These are phyloP conservation scores for Apogon hyalosoma DNA, from an alignment of 2,797 vertebrate genomes.

Conservation along the genomic window DNA sequence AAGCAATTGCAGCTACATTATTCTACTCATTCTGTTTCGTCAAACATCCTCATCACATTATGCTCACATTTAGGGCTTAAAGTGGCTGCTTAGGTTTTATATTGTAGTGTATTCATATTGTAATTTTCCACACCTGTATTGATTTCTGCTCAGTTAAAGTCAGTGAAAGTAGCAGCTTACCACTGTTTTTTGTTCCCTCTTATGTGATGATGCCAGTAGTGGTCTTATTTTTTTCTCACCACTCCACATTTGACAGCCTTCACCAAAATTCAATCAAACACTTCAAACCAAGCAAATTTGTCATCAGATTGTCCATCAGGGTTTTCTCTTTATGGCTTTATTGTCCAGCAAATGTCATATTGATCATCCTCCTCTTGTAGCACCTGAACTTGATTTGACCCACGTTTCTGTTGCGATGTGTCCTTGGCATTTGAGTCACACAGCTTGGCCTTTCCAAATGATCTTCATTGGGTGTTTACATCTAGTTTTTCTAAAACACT, in stretches of 20 bases:
- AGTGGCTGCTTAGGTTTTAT: no score
- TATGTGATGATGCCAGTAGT: constrained; percentile 60
- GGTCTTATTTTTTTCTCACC: constrained; percentile 78
- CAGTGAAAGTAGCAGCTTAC: neutral
- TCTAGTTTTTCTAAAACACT: constrained; percentile 11
- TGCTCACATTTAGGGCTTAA: no score
- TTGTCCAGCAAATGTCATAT: constrained; percentile 93
- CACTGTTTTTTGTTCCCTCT: neutral
- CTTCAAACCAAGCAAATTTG: constrained; percentile 89
- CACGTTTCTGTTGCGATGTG: constrained; percentile 82
- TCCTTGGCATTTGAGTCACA: constrained; percentile 86
- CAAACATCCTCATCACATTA: no score
- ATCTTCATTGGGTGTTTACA: neutral
- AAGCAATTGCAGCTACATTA: no score
- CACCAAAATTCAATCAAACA: constrained; percentile 93
- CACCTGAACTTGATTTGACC: constrained; percentile 96
- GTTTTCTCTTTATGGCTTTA: constrained; percentile 90
- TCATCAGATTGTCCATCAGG: constrained; percentile 91
- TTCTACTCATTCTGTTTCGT: no score
- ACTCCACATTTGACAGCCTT: constrained; percentile 89
- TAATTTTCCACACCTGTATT: no score
- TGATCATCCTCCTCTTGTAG: constrained; percentile 87
- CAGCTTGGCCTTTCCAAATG: constrained; percentile 78
- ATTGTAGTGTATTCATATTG: no score
- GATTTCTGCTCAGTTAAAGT: neutral